phyloP scores from a whole-genome alignment of 1,140 invertebrate species.

The Pseudomyrmex pallidus region DNA sequence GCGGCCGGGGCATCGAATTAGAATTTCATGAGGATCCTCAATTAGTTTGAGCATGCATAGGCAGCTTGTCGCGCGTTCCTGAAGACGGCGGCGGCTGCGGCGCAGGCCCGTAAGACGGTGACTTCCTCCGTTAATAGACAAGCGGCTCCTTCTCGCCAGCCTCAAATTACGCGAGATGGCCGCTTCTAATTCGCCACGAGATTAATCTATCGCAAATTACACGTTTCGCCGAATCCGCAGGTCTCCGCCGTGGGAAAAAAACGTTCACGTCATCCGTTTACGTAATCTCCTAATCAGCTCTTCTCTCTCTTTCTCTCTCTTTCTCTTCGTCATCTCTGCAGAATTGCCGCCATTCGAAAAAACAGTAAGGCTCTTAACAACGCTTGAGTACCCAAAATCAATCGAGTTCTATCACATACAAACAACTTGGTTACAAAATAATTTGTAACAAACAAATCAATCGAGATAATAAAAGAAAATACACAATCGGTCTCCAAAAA shows the following conservation, averaged over 20 bases:
- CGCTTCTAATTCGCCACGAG: slow-evolving; percentile 38
- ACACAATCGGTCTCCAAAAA: not conserved
- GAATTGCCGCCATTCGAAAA: not conserved
- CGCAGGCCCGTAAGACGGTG: slow-evolving; percentile 11
- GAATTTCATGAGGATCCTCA: slow-evolving; percentile 60
- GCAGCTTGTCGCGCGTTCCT: slow-evolving; percentile 22
- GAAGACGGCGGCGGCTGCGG: not conserved
- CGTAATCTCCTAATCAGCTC: not conserved
- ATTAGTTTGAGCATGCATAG: slow-evolving; percentile 62
- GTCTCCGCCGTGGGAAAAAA: slow-evolving; percentile 25
- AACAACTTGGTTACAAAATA: no score
- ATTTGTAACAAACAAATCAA: no score
- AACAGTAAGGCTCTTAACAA: not conserved
- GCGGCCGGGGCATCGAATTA: slow-evolving; percentile 19
- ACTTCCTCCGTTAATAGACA: slow-evolving; percentile 41
- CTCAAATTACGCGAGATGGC: slow-evolving; percentile 32
- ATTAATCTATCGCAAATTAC: slow-evolving; percentile 53
- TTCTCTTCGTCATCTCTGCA: not conserved
- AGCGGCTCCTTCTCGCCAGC: slow-evolving; percentile 3
- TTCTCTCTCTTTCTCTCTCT: not conserved
- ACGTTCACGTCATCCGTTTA: not conserved
- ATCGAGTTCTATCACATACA: no score
- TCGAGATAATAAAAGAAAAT: no score
- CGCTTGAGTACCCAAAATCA: no score
- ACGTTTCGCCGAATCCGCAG: not conserved